Evolutionary conservation across 2,113 vertebrate genomes (phyloP), one percentile per base, ranked within the genome.

Genomic region (Helogale parvula): DNA sequence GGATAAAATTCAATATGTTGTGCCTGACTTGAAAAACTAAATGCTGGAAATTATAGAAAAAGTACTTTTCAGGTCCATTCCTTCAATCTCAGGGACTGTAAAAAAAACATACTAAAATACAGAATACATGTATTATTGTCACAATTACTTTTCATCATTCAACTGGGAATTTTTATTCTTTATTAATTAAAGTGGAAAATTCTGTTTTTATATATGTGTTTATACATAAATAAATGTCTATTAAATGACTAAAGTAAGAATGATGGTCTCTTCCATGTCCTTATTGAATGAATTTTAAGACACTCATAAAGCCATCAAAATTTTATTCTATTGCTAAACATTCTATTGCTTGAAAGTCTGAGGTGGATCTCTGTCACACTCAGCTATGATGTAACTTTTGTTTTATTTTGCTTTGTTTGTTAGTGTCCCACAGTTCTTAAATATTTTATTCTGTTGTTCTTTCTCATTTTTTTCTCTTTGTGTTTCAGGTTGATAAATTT

Each of bases 1-100:
- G 21, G 23, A 29, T 87, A 74, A 90, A 92, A 92, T 89, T 95
- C 74, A 90, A 5, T 86, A 86, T 92, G 21, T 60, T 71, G 8
- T 79, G 52, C 35, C 25, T 93, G 38, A 65, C 83, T 38, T 90
- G 52, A 83, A 95, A 95, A 90, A 52, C 16, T 79, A 88, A 93
- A 94, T 77, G 63, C 60, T 86, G 1, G 35, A 85, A 87, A 85
- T 84, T 52, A 69, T 1, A 93, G 66, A 29, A 76, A 45, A 76
- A 72, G 2, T 88, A 54, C 21, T 52, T 95, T 84, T 84, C 60
- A 71, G n/a, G 31, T 85, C 54, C 69, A 16, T 52, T 79, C 11
- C 41, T 88, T 95, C 21, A 33, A 76, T 88, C 10, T n/a, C 45
- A 80, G 29, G 77, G 8, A 60, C 45, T 38, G 3, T 12, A n/a